Conservation (phyloP, 2,888 invertebrate genomes). For the Theodoxus fluviatilis region DNA sequence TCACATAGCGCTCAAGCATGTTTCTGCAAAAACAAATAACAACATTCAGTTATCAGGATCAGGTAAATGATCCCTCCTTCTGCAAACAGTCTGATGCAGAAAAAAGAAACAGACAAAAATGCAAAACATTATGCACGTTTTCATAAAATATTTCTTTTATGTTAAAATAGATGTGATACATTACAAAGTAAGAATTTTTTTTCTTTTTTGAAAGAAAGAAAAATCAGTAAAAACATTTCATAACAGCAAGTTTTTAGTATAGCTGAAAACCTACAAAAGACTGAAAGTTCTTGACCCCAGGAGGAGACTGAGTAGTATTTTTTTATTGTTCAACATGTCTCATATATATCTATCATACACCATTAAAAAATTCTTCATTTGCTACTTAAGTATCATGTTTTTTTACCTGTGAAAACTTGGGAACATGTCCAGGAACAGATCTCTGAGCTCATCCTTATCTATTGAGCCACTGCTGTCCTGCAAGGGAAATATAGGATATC, state of each 20-base stretch:
- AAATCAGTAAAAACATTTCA: too few relatives aligned
- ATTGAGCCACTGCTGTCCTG: conserved; percentile 62
- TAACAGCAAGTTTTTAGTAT: too few relatives aligned
- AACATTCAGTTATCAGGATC: background rate
- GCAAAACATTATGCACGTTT: conserved; percentile 7
- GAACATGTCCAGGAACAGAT: conserved; percentile 61
- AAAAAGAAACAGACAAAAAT: background rate
- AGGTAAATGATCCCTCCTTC: background rate
- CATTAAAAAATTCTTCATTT: background rate
- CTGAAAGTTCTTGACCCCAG: too few relatives aligned
- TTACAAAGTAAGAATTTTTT: too few relatives aligned
- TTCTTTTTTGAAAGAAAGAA: too few relatives aligned
- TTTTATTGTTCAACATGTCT: too few relatives aligned
- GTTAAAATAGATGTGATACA: too few relatives aligned
- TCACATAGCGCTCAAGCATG: conserved; percentile 64
- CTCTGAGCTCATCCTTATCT: conserved; percentile 62
- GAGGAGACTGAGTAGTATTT: background rate
- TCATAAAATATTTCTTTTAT: background rate
- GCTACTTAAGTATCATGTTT: background rate
- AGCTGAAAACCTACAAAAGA: background rate
- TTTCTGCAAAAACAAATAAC: conserved; percentile 45
- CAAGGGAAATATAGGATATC: conserved; percentile 25
- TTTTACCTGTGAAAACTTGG: conserved; percentile 59
- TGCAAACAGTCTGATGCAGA: background rate
- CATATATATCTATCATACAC: background rate